Percentiles rank a stretch among this genome's conserved stretches.
phyloP scores from a whole-genome alignment of 92 coral and sea anemone species.

The Zoanthus sociatus region DNA sequence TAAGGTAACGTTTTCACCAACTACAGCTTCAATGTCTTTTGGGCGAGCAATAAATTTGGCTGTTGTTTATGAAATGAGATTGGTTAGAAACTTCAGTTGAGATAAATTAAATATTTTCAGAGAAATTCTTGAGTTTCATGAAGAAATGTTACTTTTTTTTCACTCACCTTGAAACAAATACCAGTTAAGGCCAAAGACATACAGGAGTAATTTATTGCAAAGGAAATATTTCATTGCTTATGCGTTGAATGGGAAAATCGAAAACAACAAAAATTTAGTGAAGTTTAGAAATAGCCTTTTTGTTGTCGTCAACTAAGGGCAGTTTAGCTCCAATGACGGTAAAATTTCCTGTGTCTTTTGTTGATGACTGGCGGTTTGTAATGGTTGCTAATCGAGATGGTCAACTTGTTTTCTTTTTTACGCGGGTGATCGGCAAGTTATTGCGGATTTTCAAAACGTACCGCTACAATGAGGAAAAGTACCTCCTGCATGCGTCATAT shows the following conservation, averaged over 20 bases:
- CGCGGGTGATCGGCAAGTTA: slow-evolving; percentile 25
- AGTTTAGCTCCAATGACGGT: slow-evolving; percentile 15
- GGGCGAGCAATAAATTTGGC: slow-evolving; percentile 20
- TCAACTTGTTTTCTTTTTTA: slow-evolving; percentile 17
- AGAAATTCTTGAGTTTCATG: neutral
- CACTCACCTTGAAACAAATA: slow-evolving; percentile 24
- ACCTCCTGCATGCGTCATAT: slow-evolving; percentile 27
- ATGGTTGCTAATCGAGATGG: slow-evolving; percentile 15
- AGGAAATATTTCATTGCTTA: neutral
- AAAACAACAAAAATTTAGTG: neutral
- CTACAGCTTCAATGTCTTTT: slow-evolving; percentile 24
- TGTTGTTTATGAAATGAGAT: neutral
- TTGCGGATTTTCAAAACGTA: slow-evolving; percentile 20
- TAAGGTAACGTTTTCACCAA: slow-evolving; percentile 39
- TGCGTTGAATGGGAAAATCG: neutral
- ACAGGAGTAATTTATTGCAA: neutral
- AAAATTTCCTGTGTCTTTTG: slow-evolving; percentile 12
- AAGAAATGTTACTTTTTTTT: neutral
- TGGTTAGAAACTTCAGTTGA: neutral
- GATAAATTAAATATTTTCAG: neutral
- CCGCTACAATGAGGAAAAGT: neutral
- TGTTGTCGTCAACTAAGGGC: neutral
- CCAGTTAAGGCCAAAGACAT: neutral
- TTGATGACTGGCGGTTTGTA: slow-evolving; percentile 6
- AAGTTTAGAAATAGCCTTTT: neutral